A percentile compares a stretch with the other conserved stretches of the same genome.
Evolutionary conservation across 2,888 invertebrate species (phyloP).

Genomic region (Aplocera efformata): DNA sequence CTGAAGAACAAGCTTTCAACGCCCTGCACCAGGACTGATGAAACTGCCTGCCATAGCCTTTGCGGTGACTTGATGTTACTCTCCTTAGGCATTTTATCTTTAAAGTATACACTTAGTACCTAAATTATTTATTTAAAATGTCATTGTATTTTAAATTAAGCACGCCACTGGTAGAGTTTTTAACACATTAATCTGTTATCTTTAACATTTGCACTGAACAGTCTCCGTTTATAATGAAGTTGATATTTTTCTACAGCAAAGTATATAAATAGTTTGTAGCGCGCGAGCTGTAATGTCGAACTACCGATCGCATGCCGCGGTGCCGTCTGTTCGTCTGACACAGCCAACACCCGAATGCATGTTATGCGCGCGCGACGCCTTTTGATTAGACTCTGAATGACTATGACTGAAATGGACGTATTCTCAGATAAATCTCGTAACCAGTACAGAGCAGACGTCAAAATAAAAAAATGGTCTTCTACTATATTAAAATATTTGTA

Average conservation of each 20-base stretch:
- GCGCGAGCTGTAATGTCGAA: neutral
- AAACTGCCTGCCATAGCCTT: constrained; percentile 63
- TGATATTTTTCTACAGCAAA: too few relatives aligned
- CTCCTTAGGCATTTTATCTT: constrained; percentile 50
- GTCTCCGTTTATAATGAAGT: neutral
- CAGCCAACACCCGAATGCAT: constrained; percentile 2
- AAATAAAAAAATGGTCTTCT: too few relatives aligned
- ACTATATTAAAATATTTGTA: too few relatives aligned
- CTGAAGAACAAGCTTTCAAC: constrained; percentile 73
- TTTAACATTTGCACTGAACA: constrained; percentile 1
- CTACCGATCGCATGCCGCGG: neutral
- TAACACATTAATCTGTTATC: neutral
- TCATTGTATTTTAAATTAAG: constrained; percentile 4
- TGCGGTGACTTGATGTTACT: constrained; percentile 57
- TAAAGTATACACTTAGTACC: neutral
- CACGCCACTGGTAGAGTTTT: neutral
- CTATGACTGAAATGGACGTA: too few relatives aligned
- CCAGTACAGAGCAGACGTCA: too few relatives aligned
- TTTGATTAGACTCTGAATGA: constrained; percentile 8
- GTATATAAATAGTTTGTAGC: neutral
- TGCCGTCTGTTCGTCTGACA: neutral
- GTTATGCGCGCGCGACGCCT: constrained; percentile 1
- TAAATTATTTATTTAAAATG: neutral
- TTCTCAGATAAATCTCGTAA: too few relatives aligned
- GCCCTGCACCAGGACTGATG: constrained; percentile 63